A percentile compares a stretch with the other conserved stretches of the same genome.
Conservation (phyloP, 2,113 vertebrate genomes). For the Platichthys flesus region DNA sequence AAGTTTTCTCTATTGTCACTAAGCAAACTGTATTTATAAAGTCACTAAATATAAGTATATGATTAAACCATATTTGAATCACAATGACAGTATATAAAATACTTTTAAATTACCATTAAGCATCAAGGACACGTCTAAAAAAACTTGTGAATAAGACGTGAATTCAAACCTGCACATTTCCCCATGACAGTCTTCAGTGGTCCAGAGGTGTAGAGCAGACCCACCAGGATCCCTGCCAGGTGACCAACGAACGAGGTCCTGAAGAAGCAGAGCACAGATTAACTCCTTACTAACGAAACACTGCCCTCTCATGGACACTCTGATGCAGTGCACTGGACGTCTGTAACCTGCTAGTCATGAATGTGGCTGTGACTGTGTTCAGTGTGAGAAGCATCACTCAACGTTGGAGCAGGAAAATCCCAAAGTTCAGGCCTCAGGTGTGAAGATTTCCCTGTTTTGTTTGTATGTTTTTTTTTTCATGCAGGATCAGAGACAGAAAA, state of each 20-base stretch:
- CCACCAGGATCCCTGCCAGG: conserved; percentile 93
- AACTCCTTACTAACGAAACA: conserved; percentile 7
- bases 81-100: background rate
- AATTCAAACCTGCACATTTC: conserved; percentile 83
- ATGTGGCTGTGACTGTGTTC: no score
- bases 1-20: background rate
- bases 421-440: no score
- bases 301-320: conserved; percentile 45
- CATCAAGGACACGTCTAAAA: no score
- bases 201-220: conserved; percentile 89
- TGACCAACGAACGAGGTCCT: conserved; percentile 94
- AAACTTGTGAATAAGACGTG: background rate
- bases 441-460: no score
- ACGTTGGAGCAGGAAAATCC: no score
- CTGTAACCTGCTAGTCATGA: background rate
- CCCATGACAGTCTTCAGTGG: conserved; percentile 89
- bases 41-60: no score
- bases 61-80: no score
- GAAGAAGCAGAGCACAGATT: conserved; percentile 24
- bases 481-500: no score
- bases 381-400: no score
- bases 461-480: no score
- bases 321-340: background rate
- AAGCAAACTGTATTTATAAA: background rate
- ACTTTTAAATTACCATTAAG: background rate